Evolutionary conservation across 2,888 invertebrate species (phyloP).

Genomic region (Heliconius cydno): DNA sequence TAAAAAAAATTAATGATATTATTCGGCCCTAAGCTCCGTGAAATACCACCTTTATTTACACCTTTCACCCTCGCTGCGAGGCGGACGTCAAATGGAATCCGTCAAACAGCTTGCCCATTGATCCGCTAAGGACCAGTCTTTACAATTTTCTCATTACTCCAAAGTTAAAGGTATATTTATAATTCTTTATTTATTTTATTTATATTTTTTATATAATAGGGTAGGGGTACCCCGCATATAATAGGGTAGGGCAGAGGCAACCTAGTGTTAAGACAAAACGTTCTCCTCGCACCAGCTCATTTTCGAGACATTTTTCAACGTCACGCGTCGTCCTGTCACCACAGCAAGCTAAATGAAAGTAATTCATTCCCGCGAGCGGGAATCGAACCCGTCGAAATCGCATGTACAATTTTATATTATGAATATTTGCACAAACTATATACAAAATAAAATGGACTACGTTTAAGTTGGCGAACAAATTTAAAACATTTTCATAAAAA

Average conservation of each 20-base stretch:
- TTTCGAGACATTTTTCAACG: background rate
- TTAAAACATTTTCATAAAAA: background rate
- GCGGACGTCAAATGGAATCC: constrained; percentile 55
- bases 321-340: background rate
- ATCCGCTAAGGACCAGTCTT: constrained; percentile 48
- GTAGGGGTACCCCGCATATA: background rate
- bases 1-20: constrained; percentile 49
- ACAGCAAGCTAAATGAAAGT: background rate
- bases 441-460: background rate
- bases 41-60: constrained; percentile 50
- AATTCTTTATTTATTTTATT: background rate
- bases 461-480: background rate
- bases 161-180: background rate
- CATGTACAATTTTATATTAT: background rate
- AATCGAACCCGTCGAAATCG: background rate
- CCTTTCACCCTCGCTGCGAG: constrained; percentile 52
- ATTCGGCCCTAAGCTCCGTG: constrained; percentile 47
- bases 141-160: background rate
- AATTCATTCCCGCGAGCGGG: background rate
- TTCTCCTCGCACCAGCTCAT: background rate
- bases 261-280: background rate
- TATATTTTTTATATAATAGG: no score
- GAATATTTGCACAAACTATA: background rate
- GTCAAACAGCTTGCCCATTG: constrained; percentile 53
- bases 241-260: background rate